Evolutionary conservation across 2,888 invertebrate species (phyloP).

Genomic region (Brachycybe producta): DNA sequence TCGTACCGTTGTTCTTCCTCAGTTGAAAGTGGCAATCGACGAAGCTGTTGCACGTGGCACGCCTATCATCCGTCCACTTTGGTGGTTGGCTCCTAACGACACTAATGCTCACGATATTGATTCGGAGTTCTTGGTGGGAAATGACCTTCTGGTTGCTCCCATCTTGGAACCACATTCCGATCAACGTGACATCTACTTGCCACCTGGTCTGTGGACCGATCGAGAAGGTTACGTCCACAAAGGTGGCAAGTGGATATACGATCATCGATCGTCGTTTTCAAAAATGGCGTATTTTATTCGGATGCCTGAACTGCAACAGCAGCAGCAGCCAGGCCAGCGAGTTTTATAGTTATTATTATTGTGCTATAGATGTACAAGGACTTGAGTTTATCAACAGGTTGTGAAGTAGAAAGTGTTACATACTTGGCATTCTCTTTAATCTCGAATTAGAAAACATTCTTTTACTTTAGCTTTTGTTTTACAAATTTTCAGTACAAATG

Average conservation of each 20-base stretch:
- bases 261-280: constrained; percentile 40
- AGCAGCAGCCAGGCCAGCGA: no score
- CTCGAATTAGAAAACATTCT: no score
- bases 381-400: no score
- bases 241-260: constrained; percentile 81
- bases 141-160: constrained; percentile 80
- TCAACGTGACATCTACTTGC: constrained; percentile 66
- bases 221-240: constrained; percentile 58
- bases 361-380: no score
- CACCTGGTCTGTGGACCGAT: constrained; percentile 85
- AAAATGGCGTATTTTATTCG: constrained; percentile 25
- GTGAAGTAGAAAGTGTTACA: no score
- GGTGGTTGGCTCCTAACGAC: constrained; percentile 76
- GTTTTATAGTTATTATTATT: no score
- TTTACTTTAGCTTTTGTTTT: no score
- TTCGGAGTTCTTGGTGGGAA: constrained; percentile 81
- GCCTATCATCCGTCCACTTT: constrained; percentile 73
- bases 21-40: constrained; percentile 59
- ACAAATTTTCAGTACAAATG: no score
- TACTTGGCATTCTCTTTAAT: no score
- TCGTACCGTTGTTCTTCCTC: constrained; percentile 46
- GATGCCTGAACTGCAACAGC: no score
- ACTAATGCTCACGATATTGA: constrained; percentile 57
- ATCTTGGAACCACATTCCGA: constrained; percentile 55
- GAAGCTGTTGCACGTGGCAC: constrained; percentile 67